Conservation (phyloP, 1,140 invertebrate species). For the Heterodera carotae region DNA sequence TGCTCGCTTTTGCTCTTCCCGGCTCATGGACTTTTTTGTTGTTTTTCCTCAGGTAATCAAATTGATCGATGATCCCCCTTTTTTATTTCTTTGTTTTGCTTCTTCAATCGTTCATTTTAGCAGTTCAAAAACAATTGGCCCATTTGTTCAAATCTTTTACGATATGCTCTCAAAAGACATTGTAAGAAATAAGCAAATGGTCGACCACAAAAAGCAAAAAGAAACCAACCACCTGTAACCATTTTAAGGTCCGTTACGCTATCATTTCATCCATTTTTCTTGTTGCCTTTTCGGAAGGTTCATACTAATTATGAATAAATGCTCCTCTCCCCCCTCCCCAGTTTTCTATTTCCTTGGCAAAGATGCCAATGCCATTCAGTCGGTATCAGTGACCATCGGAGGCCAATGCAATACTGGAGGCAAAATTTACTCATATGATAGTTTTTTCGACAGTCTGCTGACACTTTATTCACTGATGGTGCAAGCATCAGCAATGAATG, state of each 20-base stretch:
- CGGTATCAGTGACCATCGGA: neutral
- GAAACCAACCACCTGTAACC: neutral
- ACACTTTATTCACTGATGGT: constrained; percentile 94
- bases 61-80: constrained; percentile 39
- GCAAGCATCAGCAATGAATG: constrained; percentile 83
- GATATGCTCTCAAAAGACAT: constrained; percentile 96
- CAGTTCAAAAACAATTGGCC: constrained; percentile 86
- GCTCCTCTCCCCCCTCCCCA: constrained; percentile 44
- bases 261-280: constrained; percentile 92
- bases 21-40: constrained; percentile 95
- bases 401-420: neutral
- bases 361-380: constrained; percentile 68
- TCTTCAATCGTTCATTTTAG: constrained; percentile 70
- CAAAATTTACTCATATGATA: constrained; percentile 1
- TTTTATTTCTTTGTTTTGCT: neutral
- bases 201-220: too few relatives aligned
- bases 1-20: constrained; percentile 86
- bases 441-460: constrained; percentile 83
- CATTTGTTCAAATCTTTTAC: constrained; percentile 97
- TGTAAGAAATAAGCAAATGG: constrained; percentile 69
- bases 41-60: constrained; percentile 94
- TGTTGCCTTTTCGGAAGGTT: constrained; percentile 87
- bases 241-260: constrained; percentile 77
- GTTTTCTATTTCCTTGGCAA: constrained; percentile 96
- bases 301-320: constrained; percentile 4